A percentile compares a stretch with the other conserved stretches of the same genome.
Conservation (phyloP, 2,888 invertebrate species). For the Sepioteuthis lessoniana region DNA sequence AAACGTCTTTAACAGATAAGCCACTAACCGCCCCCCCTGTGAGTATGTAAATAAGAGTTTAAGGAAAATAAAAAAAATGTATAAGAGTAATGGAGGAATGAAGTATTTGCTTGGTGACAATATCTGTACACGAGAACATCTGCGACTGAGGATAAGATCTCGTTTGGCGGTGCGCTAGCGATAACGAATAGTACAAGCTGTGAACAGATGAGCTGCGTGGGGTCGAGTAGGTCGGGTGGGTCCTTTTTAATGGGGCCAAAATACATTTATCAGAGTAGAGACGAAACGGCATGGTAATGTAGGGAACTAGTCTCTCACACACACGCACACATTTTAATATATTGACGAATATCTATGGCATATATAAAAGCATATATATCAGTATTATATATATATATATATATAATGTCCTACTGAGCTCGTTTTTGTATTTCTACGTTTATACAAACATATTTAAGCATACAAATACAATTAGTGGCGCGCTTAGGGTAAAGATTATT, state of each 20-base stretch:
- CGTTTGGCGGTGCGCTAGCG: background rate
- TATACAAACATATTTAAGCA: too few species aligned
- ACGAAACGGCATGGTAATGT: background rate
- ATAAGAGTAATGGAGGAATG: background rate
- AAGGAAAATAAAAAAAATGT: background rate
- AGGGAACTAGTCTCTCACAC: background rate
- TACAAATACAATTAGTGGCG: too few species aligned
- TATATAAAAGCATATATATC: too few species aligned
- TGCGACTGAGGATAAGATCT: background rate
- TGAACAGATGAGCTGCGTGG: conserved; percentile 33
- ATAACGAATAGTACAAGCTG: conserved; percentile 33
- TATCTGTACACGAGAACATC: conserved; percentile 33
- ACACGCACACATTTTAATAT: background rate
- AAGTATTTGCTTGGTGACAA: background rate
- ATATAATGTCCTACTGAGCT: too few species aligned
- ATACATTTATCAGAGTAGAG: background rate
- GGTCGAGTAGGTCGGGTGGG: conserved; percentile 23
- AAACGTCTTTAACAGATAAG: background rate
- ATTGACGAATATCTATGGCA: too few species aligned
- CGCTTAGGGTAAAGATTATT: too few species aligned
- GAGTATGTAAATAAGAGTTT: background rate
- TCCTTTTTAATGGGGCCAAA: background rate
- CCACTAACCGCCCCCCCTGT: background rate
- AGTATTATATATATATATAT: too few species aligned
- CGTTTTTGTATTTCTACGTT: too few species aligned